Conservation (phyloP, 1,140 invertebrate species). For the Globodera rostochiensis region DNA sequence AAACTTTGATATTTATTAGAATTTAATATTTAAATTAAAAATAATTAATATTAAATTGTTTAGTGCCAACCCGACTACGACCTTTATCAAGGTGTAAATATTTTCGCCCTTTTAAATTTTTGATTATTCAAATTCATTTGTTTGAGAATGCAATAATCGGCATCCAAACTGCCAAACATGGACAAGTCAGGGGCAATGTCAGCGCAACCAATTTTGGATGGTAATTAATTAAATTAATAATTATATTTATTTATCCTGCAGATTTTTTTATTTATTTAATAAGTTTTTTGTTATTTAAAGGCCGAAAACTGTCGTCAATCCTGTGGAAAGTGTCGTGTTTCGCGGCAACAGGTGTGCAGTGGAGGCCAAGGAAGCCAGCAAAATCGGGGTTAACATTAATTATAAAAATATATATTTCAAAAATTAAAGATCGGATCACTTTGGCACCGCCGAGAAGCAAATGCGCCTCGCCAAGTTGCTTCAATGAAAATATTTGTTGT, state of each 20-base stretch:
- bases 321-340: slow-evolving; percentile 35
- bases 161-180: slow-evolving; percentile 33
- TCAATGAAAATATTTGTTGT: slow-evolving; percentile 54
- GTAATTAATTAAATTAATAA: not conserved
- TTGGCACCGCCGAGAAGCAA: slow-evolving; percentile 20
- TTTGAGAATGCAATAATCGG: slow-evolving; percentile 36
- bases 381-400: not conserved
- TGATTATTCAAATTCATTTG: not conserved
- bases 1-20: too few species aligned
- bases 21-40: too few species aligned
- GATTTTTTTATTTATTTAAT: too few species aligned
- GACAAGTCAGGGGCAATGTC: slow-evolving; percentile 33
- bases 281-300: not conserved
- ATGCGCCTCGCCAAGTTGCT: slow-evolving; percentile 50
- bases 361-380: slow-evolving; percentile 20
- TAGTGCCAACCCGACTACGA: slow-evolving; percentile 29
- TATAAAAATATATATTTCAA: not conserved
- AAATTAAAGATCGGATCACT: slow-evolving; percentile 15
- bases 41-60: not conserved
- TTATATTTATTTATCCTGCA: too few species aligned
- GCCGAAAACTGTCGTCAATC: slow-evolving; percentile 45
- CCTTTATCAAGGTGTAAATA: slow-evolving; percentile 3
- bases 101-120: too few species aligned
- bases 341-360: slow-evolving; percentile 38
- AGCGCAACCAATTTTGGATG: slow-evolving; percentile 27